A percentile compares a stretch with the other conserved stretches of the same genome.
Conservation (phyloP, 2,113 vertebrate species). For the Aleadryas rufinucha region DNA sequence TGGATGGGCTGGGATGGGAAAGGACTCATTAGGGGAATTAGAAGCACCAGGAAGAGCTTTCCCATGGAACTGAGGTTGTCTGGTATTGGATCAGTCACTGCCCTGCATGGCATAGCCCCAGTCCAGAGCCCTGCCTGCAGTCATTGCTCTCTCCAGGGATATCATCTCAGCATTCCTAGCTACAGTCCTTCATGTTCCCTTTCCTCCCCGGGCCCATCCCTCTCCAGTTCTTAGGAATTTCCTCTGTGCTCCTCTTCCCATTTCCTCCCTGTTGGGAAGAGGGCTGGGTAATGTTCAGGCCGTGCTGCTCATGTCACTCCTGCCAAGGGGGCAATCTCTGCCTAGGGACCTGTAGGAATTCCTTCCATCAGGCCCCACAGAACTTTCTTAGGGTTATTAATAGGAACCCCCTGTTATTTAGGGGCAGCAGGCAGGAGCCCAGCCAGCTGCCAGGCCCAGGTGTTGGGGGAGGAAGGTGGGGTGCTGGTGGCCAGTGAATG, state of each 20-base stretch:
- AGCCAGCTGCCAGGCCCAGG: not conserved
- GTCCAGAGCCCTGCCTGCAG: not conserved
- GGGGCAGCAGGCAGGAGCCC: not conserved
- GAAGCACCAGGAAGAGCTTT: not conserved
- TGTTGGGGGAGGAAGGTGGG: not conserved
- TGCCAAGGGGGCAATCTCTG: fast-evolving
- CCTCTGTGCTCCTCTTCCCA: not conserved
- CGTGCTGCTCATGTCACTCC: not conserved
- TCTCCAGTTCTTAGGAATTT: not conserved
- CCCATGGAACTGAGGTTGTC: not conserved
- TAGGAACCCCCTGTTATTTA: not conserved
- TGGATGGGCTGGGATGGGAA: not conserved
- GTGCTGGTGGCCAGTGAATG: not conserved
- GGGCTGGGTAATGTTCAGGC: not conserved
- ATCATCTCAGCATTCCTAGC: not conserved
- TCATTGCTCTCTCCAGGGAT: not conserved
- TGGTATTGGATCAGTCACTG: not conserved
- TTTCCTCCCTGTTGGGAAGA: not conserved
- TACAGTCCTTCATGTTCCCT: not conserved
- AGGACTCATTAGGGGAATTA: not conserved
- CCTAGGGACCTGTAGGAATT: not conserved
- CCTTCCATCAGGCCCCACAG: not conserved
- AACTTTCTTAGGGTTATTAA: not conserved
- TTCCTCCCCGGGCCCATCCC: not conserved
- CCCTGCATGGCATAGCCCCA: not conserved